Base-by-base conservation (phyloP, 2,888 invertebrate genomes). In the Nowickia ferox region DNA sequence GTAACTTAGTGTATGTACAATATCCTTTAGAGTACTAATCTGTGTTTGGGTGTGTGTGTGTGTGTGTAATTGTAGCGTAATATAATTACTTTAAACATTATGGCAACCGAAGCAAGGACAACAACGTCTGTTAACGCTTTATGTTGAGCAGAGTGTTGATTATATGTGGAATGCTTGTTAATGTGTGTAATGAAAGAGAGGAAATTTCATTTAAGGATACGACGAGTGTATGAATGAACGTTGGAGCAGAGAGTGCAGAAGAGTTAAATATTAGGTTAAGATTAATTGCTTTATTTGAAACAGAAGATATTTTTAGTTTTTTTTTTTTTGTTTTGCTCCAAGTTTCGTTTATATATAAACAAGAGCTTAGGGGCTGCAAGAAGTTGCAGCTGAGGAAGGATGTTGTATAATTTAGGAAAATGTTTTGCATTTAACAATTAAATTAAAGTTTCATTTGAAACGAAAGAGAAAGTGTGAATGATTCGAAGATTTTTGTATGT, bases 111-210 rank as follows among this genome's bases (percentile, higher is more conserved):
- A 86, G 84, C 84, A 84, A 77, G 79, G 84, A 84, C 86, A 86
- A 22, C 86, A 83, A 84, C 75, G 86, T 84, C 84, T 83, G 86
- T 86, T 83, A 84, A 79, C 84, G 83, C 84, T 86, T 84, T 80
- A 80, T 76, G 72, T 86, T 84, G 84, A 84, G 84, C 69, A 86
- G 63, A 85, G 85, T 85, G 82, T 85, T 85, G 85, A 85, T 85
- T 85, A 85, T 82, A 85, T 85, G 84, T 87, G 84, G 84, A 81
- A 79, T 78, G 79, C 74, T 77, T 86, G 79, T 77, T 84, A 80
- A 84, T 86, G 81, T 81, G 79, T 79, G 57, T 83, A 82, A 82
- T 84, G 84, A 81, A 87, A 82, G 84, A 82, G 75, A 74, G 81
- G 61, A 82, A 84, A 78, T 84, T 77, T 81, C 65, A 76, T 81